phyloP scores from a whole-genome alignment of 2,113 vertebrate species.

The Protomyctophum bolini region DNA sequence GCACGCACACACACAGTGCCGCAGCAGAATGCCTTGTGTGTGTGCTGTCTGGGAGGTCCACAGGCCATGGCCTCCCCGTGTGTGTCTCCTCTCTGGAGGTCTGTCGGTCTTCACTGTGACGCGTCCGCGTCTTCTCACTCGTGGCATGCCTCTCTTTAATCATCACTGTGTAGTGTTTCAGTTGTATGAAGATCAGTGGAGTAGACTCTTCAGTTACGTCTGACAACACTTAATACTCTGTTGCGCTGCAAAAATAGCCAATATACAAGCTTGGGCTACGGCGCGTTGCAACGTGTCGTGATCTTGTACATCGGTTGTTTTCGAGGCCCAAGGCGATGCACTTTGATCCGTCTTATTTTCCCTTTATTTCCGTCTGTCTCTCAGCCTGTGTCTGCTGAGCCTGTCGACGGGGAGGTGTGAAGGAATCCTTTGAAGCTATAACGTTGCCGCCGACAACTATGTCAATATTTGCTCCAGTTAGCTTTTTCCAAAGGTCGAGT shows the following conservation, averaged over 20 bases:
- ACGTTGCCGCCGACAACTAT: slow-evolving; percentile 7
- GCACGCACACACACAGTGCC: slow-evolving; percentile 15
- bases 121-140: slow-evolving; percentile 16
- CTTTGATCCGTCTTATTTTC: slow-evolving; percentile 3
- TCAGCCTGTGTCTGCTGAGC: background rate
- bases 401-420: slow-evolving; percentile 9
- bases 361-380: background rate
- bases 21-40: slow-evolving; percentile 56
- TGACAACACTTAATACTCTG: too few species aligned
- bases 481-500: slow-evolving; percentile 50
- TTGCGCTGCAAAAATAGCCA: too few species aligned
- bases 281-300: too few species aligned
- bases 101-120: slow-evolving; percentile 23
- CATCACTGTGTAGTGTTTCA: slow-evolving; percentile 35
- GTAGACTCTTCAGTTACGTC: too few species aligned
- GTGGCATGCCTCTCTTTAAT: slow-evolving; percentile 37
- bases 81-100: slow-evolving; percentile 40
- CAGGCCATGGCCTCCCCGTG: slow-evolving; percentile 25
- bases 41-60: slow-evolving; percentile 73
- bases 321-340: too few species aligned
- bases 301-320: too few species aligned
- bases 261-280: too few species aligned
- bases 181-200: too few species aligned
- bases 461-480: slow-evolving; percentile 58
- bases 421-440: background rate